Evolutionary conservation across 2,113 vertebrate genomes (phyloP).

Genomic region (Pogonocichla stellata): DNA sequence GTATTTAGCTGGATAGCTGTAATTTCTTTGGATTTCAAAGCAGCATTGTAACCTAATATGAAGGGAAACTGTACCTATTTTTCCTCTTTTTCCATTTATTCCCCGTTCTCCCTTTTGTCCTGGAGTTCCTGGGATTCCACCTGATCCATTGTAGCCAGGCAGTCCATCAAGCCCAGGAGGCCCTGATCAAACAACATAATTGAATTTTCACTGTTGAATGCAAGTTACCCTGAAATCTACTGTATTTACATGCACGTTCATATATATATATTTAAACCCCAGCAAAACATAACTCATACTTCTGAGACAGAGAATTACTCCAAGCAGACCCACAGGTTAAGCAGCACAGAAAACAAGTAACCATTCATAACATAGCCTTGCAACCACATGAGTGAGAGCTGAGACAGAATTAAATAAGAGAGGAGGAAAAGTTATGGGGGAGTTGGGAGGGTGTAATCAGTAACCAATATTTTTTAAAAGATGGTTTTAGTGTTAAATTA

Average conservation of each 20-base stretch:
- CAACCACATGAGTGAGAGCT: not conserved
- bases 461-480: not conserved
- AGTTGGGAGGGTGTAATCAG: not conserved
- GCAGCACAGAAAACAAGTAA: not conserved
- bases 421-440: not conserved
- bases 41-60: not conserved
- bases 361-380: not conserved
- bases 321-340: not conserved
- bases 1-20: not conserved
- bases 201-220: not conserved
- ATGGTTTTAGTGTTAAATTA: not conserved
- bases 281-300: not conserved
- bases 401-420: not conserved
- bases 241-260: not conserved
- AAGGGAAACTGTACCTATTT: slow-evolving; percentile 65
- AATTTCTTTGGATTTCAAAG: not conserved
- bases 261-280: not conserved
- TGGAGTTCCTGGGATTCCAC: slow-evolving; percentile 83
- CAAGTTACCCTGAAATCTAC: not conserved
- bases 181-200: slow-evolving; percentile 65
- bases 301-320: not conserved
- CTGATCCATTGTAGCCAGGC: slow-evolving; percentile 87
- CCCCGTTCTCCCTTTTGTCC: slow-evolving; percentile 91
- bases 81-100: slow-evolving; percentile 79
- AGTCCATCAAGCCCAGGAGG: slow-evolving; percentile 80